Evolutionary conservation across 2,888 invertebrate genomes (phyloP).

Genomic region (Xylota sylvarum): DNA sequence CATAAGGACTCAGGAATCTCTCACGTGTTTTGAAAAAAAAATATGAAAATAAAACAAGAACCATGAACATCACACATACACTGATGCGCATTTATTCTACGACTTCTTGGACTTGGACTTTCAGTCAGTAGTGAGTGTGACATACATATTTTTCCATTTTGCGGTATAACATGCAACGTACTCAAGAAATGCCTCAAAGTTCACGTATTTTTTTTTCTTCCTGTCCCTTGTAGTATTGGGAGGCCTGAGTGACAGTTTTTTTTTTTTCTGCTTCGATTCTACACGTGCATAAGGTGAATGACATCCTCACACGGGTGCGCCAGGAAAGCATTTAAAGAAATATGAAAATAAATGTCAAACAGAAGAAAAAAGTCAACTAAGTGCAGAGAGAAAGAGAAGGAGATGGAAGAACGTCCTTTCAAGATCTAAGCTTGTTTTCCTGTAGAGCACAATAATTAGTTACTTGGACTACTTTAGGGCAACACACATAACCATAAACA

Average conservation of each 20-base stretch:
- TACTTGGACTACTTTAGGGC: constrained; percentile 79
- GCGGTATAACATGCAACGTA: constrained; percentile 19
- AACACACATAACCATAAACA: constrained; percentile 64
- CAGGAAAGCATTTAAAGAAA: constrained; percentile 23
- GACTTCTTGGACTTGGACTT: constrained; percentile 43
- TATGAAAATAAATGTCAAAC: constrained; percentile 49
- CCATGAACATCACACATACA: constrained; percentile 25
- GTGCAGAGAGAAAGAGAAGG: background rate
- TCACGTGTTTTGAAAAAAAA: constrained; percentile 42
- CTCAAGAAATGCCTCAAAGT: constrained; percentile 45
- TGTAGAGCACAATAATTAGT: constrained; percentile 78
- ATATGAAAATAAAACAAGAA: constrained; percentile 36
- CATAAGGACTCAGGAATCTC: constrained; percentile 39
- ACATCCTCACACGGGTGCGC: constrained; percentile 13
- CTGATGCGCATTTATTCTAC: background rate
- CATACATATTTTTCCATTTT: constrained; percentile 68
- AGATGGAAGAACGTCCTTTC: constrained; percentile 24
- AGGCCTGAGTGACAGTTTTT: constrained; percentile 51
- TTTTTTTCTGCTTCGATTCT: constrained; percentile 21
- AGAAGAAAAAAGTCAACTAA: constrained; percentile 17
- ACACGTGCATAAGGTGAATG: constrained; percentile 67
- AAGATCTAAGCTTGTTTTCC: constrained; percentile 50
- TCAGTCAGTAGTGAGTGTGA: constrained; percentile 44
- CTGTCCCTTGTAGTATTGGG: background rate
- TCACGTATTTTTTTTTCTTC: constrained; percentile 27